Base-by-base conservation (phyloP, 2,113 vertebrate species). In the Holacanthus passer region DNA sequence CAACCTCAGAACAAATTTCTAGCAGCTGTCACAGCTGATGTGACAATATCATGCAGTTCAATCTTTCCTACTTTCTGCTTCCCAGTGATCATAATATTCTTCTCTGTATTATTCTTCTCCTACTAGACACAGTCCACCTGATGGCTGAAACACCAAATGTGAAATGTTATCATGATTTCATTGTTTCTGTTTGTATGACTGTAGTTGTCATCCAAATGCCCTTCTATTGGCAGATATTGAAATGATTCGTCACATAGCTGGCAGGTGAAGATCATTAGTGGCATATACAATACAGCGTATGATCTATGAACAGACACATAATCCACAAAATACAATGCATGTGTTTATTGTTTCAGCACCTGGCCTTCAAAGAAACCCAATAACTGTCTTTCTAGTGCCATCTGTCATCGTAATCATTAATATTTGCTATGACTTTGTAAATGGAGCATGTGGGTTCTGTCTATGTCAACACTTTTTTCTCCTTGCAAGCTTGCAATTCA, bases 391-490 rank as follows among this genome's bases (percentile, higher is more conserved):
- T 53, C 63, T 14, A 17, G 2, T 67, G 63, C 66, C 77, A 71
- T 81, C 72, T 67, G 56, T 45, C 48, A 37, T 27, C 47, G 11
- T 71, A 62, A 52, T 58, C 70, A 55, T 48, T 65, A 27, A 53
- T 43, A 64, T 45, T 29, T 48, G 37, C 20, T 14, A 6, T 68
- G 37, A 55, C 35, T 58, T 74, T 70, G 17, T 24, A 53, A 62
- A 56, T 45, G 19, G 17, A 32, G 31, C 10, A 7, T 67, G 4
- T 55, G 60, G 31, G n/a, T 43, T 39, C 52, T 31, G 12, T 76
- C 39, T 35, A 4, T 64, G 50, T 60, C 35, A 58, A 4, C 45
- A 48, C 62, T 78, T 19, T n/a, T 74, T 66, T 43, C 41, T 75
- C 41, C 31, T 17, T 39, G 27, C 32, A 43, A 45, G 59, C 60